Evolutionary conservation across 2,888 invertebrate species (phyloP), one percentile per base, ranked within the genome.

Genomic region (Charanyca ferruginea): DNA sequence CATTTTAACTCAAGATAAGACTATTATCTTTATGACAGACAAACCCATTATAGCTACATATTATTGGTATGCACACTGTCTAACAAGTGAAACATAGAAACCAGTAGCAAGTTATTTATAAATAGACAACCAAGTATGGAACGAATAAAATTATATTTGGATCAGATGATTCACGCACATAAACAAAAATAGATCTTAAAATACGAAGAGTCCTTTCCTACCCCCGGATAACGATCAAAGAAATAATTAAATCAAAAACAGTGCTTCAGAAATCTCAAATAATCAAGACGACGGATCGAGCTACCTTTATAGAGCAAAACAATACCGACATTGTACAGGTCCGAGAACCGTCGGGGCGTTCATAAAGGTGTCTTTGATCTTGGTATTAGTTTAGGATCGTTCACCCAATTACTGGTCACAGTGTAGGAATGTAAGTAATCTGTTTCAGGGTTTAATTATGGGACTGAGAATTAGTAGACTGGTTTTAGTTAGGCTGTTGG

Each of bases 331-430:
- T 49, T 44, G 49, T 51, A 22, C 47, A 54, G 41, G 38, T 38
- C 42, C 16, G 18, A 18, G 38, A 42, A 13, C 38, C 64, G 20
- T 28, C 41, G 73, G 48, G 2, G 18, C 65, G 48, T 18, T 45
- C 7, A 18, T 49, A 53, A 53, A 57, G 72, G 41, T 63, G 71
- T 54, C 81, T 79, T 81, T 79, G 81, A 78, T 78, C 74, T 65
- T 32, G 22, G 57, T 79, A 75, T 79, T 79, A 81, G 76, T 67
- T 79, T 70, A 66, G 79, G 60, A 59, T 32, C 48, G 13, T 49
- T 44, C 62, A 54, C 59, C 79, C 76, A 79, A 79, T 79, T 79
- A 79, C 79, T 47, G 49, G 54, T 58, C 28, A 28, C 48, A 53
- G 57, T 44, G 42, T 48, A 66, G 42, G 59, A 25, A 52, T 51